These are phyloP conservation scores for Sphyrna mokarran DNA, from an alignment of 2,113 vertebrate species.

Conservation along the genomic window DNA sequence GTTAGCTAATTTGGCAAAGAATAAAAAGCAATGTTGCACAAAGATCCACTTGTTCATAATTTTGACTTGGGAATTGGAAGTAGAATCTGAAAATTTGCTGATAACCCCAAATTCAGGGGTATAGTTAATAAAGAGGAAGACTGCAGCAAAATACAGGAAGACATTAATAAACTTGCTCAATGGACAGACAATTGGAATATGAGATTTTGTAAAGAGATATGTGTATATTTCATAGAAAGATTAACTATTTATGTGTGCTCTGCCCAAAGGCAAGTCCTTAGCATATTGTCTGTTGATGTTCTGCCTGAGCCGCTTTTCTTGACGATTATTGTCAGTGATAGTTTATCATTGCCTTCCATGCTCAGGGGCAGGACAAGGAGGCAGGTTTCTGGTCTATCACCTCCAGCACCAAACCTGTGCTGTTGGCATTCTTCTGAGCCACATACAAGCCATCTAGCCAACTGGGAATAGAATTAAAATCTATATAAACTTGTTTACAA, in stretches of 20 bases:
- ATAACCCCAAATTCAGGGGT: too few relatives aligned
- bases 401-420: not conserved
- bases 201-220: not conserved
- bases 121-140: not conserved
- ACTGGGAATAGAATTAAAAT: not conserved
- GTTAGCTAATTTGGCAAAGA: too few relatives aligned
- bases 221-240: not conserved
- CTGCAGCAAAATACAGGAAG: not conserved
- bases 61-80: too few relatives aligned
- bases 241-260: not conserved
- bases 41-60: too few relatives aligned
- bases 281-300: not conserved
- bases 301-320: not conserved
- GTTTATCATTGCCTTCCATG: not conserved
- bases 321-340: not conserved
- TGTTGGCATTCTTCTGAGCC: not conserved
- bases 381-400: not conserved
- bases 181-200: not conserved
- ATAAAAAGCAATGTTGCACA: too few relatives aligned
- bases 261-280: not conserved
- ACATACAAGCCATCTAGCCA: not conserved
- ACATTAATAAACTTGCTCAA: not conserved
- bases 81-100: too few relatives aligned
- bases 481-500: not conserved
- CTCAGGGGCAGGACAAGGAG: not conserved